Percentiles rank a stretch among this genome's conserved stretches.
phyloP scores from a whole-genome alignment of 2,888 invertebrate genomes.

The Thalpophila matura region DNA sequence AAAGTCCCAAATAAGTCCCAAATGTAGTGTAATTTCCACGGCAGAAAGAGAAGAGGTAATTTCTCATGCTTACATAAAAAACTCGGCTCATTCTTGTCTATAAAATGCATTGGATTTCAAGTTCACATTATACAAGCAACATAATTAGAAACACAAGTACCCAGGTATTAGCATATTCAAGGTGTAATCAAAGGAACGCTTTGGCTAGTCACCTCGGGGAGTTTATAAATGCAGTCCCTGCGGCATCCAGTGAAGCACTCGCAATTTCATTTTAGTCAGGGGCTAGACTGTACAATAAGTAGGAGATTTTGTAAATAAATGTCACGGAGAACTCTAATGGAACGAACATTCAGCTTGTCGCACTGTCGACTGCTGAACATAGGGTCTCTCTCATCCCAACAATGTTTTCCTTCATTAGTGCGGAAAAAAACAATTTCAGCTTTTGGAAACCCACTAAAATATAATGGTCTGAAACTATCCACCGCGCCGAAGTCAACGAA shows the following conservation, averaged over 20 bases:
- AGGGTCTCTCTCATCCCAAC: no score
- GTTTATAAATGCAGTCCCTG: conserved; percentile 30
- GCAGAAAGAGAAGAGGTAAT: background rate
- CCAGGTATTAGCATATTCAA: conserved; percentile 49
- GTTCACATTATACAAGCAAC: background rate
- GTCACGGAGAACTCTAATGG: no score
- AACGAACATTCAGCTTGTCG: no score
- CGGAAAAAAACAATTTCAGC: no score
- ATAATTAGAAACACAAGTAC: conserved; percentile 45
- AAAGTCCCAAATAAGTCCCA: background rate
- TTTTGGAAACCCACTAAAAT: no score
- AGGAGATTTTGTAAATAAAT: no score
- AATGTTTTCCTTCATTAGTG: no score
- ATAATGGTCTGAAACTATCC: no score
- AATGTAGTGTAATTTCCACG: background rate
- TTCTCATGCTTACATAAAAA: background rate
- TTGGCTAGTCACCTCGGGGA: conserved; percentile 9
- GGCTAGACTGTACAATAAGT: no score
- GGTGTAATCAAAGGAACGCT: conserved; percentile 32
- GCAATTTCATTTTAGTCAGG: conserved; percentile 16
- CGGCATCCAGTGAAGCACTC: conserved; percentile 10
- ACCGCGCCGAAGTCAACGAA: no score
- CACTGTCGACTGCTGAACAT: no score
- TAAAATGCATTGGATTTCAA: background rate
- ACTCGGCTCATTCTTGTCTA: background rate